Percentiles rank a stretch among this genome's conserved stretches.
Conservation (phyloP, 1,140 invertebrate genomes). For the Drosophila trapezifrons region DNA sequence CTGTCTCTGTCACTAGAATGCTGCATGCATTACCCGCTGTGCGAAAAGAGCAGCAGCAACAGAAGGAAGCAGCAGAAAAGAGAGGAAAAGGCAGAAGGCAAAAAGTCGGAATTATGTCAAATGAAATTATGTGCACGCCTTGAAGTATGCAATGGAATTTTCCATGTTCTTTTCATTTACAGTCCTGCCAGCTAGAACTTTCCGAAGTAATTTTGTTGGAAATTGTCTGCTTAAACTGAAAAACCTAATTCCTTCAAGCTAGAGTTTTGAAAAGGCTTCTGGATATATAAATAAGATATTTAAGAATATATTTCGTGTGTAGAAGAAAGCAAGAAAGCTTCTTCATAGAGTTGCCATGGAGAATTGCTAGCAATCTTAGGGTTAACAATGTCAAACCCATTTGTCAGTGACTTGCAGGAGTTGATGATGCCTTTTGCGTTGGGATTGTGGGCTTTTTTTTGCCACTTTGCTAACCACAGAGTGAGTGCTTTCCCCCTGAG, state of each 20-base stretch:
- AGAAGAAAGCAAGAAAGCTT: too few species aligned
- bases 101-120: constrained; percentile 50
- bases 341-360: background rate
- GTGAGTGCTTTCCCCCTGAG: constrained; percentile 8
- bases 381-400: constrained; percentile 48
- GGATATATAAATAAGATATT: background rate
- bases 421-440: constrained; percentile 8
- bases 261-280: background rate
- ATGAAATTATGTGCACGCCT: constrained; percentile 45
- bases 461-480: constrained; percentile 17
- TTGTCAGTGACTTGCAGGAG: constrained; percentile 49
- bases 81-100: constrained; percentile 29
- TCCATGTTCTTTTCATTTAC: constrained; percentile 13
- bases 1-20: constrained; percentile 13
- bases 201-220: background rate
- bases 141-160: constrained; percentile 36
- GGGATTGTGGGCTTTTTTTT: constrained; percentile 22
- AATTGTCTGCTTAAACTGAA: background rate
- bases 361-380: background rate
- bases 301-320: too few species aligned
- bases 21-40: constrained; percentile 18
- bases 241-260: background rate
- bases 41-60: constrained; percentile 9
- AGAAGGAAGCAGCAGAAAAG: background rate
- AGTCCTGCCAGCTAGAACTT: background rate